Evolutionary conservation across 2,113 vertebrate species (phyloP), one percentile per base, ranked within the genome.

Genomic region (Oryzias melastigma): DNA sequence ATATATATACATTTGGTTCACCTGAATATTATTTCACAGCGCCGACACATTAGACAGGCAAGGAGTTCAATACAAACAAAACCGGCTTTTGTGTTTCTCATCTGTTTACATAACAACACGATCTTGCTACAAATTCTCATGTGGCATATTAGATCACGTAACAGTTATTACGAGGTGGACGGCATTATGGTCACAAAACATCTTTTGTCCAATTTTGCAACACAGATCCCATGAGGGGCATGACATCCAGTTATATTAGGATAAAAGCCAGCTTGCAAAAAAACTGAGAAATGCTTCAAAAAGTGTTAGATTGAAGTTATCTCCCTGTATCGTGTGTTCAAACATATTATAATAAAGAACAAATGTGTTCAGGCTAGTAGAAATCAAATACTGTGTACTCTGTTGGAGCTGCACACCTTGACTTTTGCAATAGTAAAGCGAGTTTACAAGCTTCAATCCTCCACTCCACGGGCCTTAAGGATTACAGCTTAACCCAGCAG

Each of bases 401-500:
- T 62, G 63, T 68, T 50, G 12, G 50, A 69, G 56, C 46, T 46
- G 67, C 65, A 63, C 80, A 84, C 82, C 77, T 88, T 77, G 61
- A 66, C 65, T 77, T 74, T 75, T 75, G 72, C 79, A 74, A 71
- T 74, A 84, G 83, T 81, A 41, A 65, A 68, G 61, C 27, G 47
- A 68, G 49, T 66, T 87, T 70, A 55, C 14, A 19, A 78, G 58
- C 50, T 62, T 71, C 78, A 87, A 88, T 82, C 85, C 82, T 68
- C 71, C 77, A 58, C 70, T 85, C 73, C 54, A 68, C 53, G 73
- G 75, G 71, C 71, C 63, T 71, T 67, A 63, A 84, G 83, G 89
- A 90, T 90, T 90, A 90, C 19, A 68, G 77, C 69, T 88, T 83
- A 88, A 71, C 73, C 0, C 61, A 82, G 72, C 83, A 58, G 62